Evolutionary conservation across 2,888 invertebrate species (phyloP).

Genomic region (Eilema sororculum): DNA sequence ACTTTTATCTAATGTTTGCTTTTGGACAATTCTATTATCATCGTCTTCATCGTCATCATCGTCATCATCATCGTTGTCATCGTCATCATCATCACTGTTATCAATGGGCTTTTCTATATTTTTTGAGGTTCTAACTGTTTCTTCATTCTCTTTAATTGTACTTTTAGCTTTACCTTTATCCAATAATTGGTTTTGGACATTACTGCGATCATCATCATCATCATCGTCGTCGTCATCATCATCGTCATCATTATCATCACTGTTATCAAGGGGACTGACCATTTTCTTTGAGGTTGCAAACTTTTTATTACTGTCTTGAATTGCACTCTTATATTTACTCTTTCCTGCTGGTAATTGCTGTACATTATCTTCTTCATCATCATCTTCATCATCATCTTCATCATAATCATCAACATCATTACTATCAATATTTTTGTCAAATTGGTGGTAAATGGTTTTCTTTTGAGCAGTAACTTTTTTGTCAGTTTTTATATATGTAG

Average conservation of each 20-base stretch:
- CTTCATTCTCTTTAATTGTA: background rate
- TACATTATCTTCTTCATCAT: slow-evolving; percentile 12
- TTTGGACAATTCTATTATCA: background rate
- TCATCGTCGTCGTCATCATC: background rate
- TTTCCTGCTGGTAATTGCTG: slow-evolving; percentile 7
- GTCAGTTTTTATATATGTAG: slow-evolving; percentile 9
- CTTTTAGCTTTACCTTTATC: background rate
- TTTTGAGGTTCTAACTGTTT: background rate
- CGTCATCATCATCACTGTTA: slow-evolving; percentile 7
- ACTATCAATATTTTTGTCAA: slow-evolving; percentile 6
- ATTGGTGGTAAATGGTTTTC: background rate
- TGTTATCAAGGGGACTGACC: background rate
- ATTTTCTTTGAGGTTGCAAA: background rate
- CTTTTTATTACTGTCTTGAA: slow-evolving; percentile 23
- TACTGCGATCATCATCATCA: background rate
- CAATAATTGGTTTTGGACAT: background rate
- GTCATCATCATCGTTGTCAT: slow-evolving; percentile 9
- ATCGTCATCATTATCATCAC: slow-evolving; percentile 13
- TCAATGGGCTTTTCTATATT: background rate
- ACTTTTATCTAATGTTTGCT: slow-evolving; percentile 1
- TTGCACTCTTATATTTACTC: slow-evolving; percentile 11
- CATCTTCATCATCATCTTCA: slow-evolving; percentile 12
- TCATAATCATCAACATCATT: slow-evolving; percentile 19
- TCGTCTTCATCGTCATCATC: background rate
- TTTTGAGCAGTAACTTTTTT: background rate